Evolutionary conservation across 2,888 invertebrate genomes (phyloP), one percentile per base, ranked within the genome.

Genomic region (Pyrochroa serraticornis): DNA sequence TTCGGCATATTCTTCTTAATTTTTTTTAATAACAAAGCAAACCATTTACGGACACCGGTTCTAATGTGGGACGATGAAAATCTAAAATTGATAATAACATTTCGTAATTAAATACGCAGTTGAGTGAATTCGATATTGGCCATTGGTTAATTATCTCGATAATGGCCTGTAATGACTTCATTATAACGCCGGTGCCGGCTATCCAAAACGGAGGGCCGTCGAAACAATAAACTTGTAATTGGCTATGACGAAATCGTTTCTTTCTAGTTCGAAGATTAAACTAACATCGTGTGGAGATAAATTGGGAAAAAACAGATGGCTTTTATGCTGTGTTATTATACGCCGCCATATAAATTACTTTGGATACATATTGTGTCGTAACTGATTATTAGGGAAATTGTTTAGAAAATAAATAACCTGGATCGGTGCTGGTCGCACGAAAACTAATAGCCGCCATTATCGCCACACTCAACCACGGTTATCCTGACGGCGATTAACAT

Each of bases 371-470:
- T 58, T 52, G 44, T 58, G 52, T 58, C 48, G 52, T 58, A 58
- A 58, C 58, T 58, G 58, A 58, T 58, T 58, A 58, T 58, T 58
- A 58, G 52, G 58, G 52, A 58, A 58, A 53, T 48, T 58, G 58
- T 58, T 58, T 53, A 43, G 52, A 58, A 58, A 58, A 58, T 58
- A 58, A 58, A 58, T 58, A 42, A 52, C 52, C 48, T 31, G 33
- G 48, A 54, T 34, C 35, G 49, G 35, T 39, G 39, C 12, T 51
- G 36, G 34, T 43, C 45, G 52, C 9, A 45, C 44, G 31, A 46
- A 39, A 53, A 22, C 53, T 53, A 53, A 53, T 53, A 45, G 53
- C 41, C 33, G 14, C 53, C 33, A 53, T 53, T 53, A 53, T 53
- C 53, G 53, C 6, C 53, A 46, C 41, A 53, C 37, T 39, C 53